These are phyloP conservation scores for Mastomys natalensis DNA, from an alignment of 2,113 vertebrate species.

Conservation along the genomic window DNA sequence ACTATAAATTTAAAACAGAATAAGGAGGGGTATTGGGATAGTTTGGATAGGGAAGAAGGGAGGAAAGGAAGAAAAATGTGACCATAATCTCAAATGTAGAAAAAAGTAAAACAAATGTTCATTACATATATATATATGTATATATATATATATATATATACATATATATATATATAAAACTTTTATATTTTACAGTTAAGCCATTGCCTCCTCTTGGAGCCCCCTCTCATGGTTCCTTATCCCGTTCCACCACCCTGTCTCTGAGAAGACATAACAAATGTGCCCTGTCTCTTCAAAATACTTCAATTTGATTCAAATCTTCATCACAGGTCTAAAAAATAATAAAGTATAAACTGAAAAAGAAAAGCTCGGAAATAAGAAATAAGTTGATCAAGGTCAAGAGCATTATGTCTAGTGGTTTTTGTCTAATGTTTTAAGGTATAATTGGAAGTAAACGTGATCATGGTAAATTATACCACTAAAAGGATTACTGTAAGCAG, in stretches of 20 bases:
- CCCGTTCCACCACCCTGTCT: too few species aligned
- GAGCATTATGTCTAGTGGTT: neutral
- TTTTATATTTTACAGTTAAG: too few species aligned
- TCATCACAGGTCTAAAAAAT: neutral
- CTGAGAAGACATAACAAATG: neutral
- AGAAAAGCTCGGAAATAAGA: conserved; percentile 18
- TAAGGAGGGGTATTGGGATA: neutral
- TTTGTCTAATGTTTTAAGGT: neutral
- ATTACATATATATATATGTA: too few species aligned
- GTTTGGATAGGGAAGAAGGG: neutral
- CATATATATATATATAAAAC: too few species aligned
- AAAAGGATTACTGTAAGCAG: neutral
- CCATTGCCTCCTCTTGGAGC: too few species aligned
- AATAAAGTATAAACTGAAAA: conserved; percentile 21
- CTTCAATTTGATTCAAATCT: neutral
- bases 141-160: too few species aligned
- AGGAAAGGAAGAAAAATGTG: neutral
- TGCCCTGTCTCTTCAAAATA: conserved; percentile 4
- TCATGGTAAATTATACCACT: neutral
- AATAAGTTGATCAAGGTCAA: neutral
- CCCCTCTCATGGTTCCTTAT: neutral
- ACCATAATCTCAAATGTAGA: neutral
- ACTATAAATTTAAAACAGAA: neutral
- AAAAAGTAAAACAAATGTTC: neutral
- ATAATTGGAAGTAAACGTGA: conserved; percentile 25